phyloP scores from a whole-genome alignment of 1,140 invertebrate species.

The Ceratosolen solmsi region DNA sequence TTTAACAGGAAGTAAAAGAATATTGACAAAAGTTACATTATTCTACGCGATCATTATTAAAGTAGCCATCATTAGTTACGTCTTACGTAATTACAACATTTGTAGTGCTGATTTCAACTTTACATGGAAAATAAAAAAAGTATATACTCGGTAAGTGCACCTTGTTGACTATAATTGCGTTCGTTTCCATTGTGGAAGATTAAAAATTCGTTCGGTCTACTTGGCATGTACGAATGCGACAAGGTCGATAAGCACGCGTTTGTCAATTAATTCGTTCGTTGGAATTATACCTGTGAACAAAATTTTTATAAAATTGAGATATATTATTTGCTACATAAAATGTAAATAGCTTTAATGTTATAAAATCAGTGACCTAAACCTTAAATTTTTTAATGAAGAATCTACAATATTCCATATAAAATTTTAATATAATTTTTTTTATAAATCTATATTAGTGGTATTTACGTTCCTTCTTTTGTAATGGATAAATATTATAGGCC shows the following conservation, averaged over 20 bases:
- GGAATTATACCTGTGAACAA: not conserved
- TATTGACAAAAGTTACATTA: not conserved
- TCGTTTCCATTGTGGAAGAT: slow-evolving; percentile 40
- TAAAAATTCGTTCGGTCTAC: slow-evolving; percentile 6
- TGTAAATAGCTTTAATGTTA: too few relatives aligned
- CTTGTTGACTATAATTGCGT: slow-evolving; percentile 17
- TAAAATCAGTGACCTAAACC: too few relatives aligned
- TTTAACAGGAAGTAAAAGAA: not conserved
- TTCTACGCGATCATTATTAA: not conserved
- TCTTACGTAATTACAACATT: slow-evolving; percentile 17
- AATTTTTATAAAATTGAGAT: too few relatives aligned
- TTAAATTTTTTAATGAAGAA: too few relatives aligned
- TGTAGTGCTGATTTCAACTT: not conserved
- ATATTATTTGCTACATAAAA: too few relatives aligned
- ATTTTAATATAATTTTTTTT: too few relatives aligned
- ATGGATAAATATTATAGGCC: too few relatives aligned
- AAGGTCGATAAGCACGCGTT: not conserved
- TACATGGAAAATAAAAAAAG: not conserved
- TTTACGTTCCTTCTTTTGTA: too few relatives aligned
- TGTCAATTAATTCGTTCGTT: slow-evolving; percentile 3
- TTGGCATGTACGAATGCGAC: not conserved
- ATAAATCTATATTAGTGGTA: too few relatives aligned
- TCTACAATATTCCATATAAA: too few relatives aligned
- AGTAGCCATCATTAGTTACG: not conserved
- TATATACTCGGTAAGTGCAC: slow-evolving; percentile 4